A percentile compares a stretch with the other conserved stretches of the same genome.
Evolutionary conservation across 2,888 invertebrate species (phyloP).

Genomic region (Morpho deidamia): DNA sequence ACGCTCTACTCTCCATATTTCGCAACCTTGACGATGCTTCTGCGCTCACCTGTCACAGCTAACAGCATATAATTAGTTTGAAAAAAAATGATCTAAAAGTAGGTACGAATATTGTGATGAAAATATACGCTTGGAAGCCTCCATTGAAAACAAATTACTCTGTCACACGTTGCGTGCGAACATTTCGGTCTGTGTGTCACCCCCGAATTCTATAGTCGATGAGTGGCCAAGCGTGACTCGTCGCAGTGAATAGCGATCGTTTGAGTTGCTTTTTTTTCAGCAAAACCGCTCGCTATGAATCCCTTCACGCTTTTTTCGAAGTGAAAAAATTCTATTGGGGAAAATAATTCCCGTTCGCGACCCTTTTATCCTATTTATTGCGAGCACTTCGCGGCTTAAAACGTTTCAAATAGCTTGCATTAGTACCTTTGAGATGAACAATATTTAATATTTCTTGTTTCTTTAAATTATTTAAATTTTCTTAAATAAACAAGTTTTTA

Average conservation of each 20-base stretch:
- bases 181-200: slow-evolving; percentile 6
- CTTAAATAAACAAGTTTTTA: too few relatives aligned
- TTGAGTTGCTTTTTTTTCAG: slow-evolving; percentile 17
- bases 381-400: slow-evolving; percentile 33
- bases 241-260: slow-evolving; percentile 20
- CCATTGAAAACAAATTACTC: too few relatives aligned
- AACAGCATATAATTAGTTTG: too few relatives aligned
- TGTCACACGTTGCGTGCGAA: neutral
- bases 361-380: slow-evolving; percentile 45
- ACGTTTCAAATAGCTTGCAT: slow-evolving; percentile 28
- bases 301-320: slow-evolving; percentile 44
- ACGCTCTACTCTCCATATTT: too few relatives aligned
- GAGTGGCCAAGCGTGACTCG: slow-evolving; percentile 20
- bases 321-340: slow-evolving; percentile 59
- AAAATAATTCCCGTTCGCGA: slow-evolving; percentile 55
- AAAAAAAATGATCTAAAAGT: too few relatives aligned
- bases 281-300: slow-evolving; percentile 41
- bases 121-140: too few relatives aligned
- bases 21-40: too few relatives aligned
- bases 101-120: too few relatives aligned
- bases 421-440: slow-evolving; percentile 8
- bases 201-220: slow-evolving; percentile 12
- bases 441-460: slow-evolving; percentile 2
- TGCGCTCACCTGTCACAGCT: too few relatives aligned
- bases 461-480: neutral